These are phyloP conservation scores for Lepidostoma basale DNA, from an alignment of 1,140 invertebrate species.

Conservation along the genomic window DNA sequence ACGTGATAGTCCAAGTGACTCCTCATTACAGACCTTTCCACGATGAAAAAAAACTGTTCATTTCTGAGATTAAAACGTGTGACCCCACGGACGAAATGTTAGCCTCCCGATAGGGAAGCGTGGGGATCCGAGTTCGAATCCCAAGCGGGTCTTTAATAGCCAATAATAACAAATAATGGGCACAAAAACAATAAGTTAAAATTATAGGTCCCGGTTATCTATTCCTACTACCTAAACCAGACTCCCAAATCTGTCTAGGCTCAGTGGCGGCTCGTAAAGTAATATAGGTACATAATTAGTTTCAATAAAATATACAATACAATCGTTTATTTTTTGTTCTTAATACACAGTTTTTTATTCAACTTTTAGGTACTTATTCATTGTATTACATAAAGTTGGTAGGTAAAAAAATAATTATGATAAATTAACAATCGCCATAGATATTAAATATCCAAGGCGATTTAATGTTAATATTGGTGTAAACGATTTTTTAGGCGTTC, in stretches of 20 bases:
- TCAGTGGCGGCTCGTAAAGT: neutral
- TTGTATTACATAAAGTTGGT: too few relatives aligned
- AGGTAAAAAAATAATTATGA: too few relatives aligned
- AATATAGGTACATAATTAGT: too few relatives aligned
- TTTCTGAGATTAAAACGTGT: constrained; percentile 40
- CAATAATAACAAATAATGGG: constrained; percentile 46
- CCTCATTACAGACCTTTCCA: constrained; percentile 12
- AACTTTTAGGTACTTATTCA: too few relatives aligned
- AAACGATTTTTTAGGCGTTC: too few relatives aligned
- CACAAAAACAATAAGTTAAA: constrained; percentile 45
- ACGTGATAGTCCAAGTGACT: neutral
- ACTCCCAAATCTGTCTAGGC: constrained; percentile 29
- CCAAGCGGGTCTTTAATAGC: constrained; percentile 34
- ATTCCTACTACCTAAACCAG: constrained; percentile 40
- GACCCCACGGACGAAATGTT: constrained; percentile 30
- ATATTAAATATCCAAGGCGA: too few relatives aligned
- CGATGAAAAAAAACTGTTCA: constrained; percentile 13
- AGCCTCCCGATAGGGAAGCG: constrained; percentile 19
- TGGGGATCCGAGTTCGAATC: constrained; percentile 12
- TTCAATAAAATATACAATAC: neutral
- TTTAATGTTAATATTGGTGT: too few relatives aligned
- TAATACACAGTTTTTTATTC: too few relatives aligned
- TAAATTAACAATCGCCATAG: too few relatives aligned
- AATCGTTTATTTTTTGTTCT: neutral
- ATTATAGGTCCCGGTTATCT: constrained; percentile 39